These are phyloP conservation scores for Drosophila mettleri DNA, from an alignment of 2,888 invertebrate species.

Conservation along the genomic window DNA sequence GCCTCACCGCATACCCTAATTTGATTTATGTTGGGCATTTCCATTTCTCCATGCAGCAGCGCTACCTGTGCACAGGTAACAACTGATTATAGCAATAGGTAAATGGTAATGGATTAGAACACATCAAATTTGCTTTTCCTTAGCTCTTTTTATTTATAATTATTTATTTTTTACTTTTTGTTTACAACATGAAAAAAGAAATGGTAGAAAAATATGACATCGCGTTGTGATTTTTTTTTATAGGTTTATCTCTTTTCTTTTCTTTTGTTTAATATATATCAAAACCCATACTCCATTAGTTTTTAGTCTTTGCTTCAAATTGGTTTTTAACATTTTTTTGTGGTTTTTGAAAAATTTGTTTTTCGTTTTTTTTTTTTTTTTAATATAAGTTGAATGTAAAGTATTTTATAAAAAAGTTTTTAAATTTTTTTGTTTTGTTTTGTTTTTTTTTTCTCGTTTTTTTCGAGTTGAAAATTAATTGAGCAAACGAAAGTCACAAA, in stretches of 20 bases:
- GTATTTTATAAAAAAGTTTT: slow-evolving; percentile 25
- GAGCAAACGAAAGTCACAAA: slow-evolving; percentile 36
- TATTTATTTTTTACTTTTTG: slow-evolving; percentile 34
- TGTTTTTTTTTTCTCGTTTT: not conserved
- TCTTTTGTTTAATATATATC: slow-evolving; percentile 32
- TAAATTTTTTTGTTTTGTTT: not conserved
- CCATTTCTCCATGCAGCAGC: not conserved
- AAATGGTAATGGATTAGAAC: not conserved
- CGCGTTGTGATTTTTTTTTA: slow-evolving; percentile 35
- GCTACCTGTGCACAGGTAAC: slow-evolving; percentile 29
- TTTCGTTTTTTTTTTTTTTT: not conserved
- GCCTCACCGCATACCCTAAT: not conserved
- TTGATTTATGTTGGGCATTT: not conserved
- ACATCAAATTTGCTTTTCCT: slow-evolving; percentile 35
- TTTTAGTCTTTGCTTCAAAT: slow-evolving; percentile 71
- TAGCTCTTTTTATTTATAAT: slow-evolving; percentile 19
- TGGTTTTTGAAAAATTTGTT: slow-evolving; percentile 17
- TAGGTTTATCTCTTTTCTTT: not conserved
- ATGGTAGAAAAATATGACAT: slow-evolving; percentile 79
- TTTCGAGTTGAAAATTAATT: slow-evolving; percentile 24
- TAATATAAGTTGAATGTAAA: slow-evolving; percentile 44
- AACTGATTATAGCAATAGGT: not conserved
- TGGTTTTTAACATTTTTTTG: slow-evolving; percentile 12
- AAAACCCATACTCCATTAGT: slow-evolving; percentile 62
- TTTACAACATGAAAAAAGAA: slow-evolving; percentile 80